A percentile compares a stretch with the other conserved stretches of the same genome.
These are phyloP conservation scores for Cyclura pinguis DNA, from an alignment of 2,797 vertebrate species.

Conservation along the genomic window DNA sequence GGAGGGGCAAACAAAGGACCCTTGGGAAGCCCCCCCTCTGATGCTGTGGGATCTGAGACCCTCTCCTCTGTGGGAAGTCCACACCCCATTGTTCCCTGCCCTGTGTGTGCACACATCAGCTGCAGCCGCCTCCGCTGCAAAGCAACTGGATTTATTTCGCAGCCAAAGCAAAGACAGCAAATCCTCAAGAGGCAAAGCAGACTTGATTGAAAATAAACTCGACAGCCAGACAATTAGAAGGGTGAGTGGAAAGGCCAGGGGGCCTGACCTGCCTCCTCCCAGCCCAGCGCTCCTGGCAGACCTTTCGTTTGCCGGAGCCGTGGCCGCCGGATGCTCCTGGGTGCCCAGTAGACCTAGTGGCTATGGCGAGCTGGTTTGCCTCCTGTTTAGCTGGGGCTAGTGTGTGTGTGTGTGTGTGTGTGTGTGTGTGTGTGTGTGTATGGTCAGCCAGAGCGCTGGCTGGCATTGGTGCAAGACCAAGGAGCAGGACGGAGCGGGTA, in stretches of 20 bases:
- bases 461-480: not conserved
- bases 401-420: not conserved
- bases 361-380: not conserved
- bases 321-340: too few species aligned
- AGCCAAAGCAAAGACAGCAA: not conserved
- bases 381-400: too few species aligned
- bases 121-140: not conserved
- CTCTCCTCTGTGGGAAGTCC: not conserved
- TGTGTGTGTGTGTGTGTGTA: too few species aligned
- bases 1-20: not conserved
- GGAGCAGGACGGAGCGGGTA: too few species aligned
- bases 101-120: too few species aligned
- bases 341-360: too few species aligned
- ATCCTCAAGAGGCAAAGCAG: not conserved
- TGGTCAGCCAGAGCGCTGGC: rapidly evolving
- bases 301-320: not conserved
- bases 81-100: too few species aligned
- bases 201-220: conserved; percentile 29
- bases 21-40: not conserved
- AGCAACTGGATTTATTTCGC: conserved; percentile 8
- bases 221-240: conserved; percentile 20
- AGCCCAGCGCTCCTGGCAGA: not conserved
- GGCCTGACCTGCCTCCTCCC: not conserved
- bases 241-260: not conserved
- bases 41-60: too few species aligned